These are phyloP conservation scores for Phengaris arion DNA, from an alignment of 2,888 invertebrate genomes.

Conservation along the genomic window DNA sequence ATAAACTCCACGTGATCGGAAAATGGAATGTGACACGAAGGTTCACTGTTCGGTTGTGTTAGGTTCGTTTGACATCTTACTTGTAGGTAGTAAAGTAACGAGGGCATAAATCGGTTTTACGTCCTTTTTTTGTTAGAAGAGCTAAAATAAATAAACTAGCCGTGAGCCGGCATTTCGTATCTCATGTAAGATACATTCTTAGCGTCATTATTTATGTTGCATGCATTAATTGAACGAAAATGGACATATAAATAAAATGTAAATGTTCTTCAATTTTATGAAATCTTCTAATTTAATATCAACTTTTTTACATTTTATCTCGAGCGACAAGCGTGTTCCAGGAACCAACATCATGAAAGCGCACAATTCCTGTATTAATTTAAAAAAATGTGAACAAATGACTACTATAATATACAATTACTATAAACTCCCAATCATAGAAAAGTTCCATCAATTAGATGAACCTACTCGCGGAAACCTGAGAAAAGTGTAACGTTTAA, in stretches of 20 bases:
- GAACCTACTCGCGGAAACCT: constrained; percentile 31
- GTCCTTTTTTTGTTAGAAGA: background rate
- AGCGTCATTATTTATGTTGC: background rate
- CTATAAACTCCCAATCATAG: constrained; percentile 26
- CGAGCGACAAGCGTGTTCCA: background rate
- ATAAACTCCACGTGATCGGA: constrained; percentile 38
- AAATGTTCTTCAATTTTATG: background rate
- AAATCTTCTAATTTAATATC: background rate
- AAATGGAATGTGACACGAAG: background rate
- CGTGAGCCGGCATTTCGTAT: too few relatives aligned
- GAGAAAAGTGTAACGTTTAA: constrained; percentile 48
- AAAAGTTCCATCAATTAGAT: constrained; percentile 24
- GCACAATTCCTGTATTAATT: background rate
- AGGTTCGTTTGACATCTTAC: background rate
- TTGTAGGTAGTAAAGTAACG: background rate
- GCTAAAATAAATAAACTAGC: too few relatives aligned
- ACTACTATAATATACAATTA: background rate
- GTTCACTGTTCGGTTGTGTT: constrained; percentile 13
- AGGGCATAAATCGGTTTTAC: background rate
- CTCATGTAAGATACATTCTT: background rate
- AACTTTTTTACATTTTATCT: background rate
- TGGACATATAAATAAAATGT: background rate
- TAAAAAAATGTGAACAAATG: background rate
- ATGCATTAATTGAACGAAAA: background rate
- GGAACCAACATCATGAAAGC: background rate